Conservation (phyloP, 2,797 vertebrate genomes). For the Danio jaintianensis region DNA sequence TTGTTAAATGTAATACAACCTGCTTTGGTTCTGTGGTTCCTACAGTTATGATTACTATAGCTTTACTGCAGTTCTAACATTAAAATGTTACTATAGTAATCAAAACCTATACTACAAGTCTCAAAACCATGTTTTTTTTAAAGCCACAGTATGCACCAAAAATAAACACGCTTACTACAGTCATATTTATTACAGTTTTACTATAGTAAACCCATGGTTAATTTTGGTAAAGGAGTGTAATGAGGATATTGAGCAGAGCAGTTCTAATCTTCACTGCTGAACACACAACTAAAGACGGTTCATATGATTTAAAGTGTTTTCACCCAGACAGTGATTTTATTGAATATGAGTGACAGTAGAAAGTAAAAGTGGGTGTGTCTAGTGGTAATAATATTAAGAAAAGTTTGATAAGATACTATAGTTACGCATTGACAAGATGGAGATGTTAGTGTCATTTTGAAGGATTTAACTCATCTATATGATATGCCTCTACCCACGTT, state of each 20-base stretch:
- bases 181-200: no score
- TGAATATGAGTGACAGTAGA: background rate
- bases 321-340: background rate
- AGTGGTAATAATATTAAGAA: background rate
- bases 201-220: no score
- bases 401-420: background rate
- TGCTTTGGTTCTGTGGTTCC: no score
- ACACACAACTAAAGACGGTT: background rate
- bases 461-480: background rate
- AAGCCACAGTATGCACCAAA: no score
- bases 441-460: background rate
- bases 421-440: background rate
- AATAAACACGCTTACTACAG: no score
- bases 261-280: background rate
- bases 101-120: no score
- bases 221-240: background rate
- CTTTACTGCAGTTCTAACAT: no score
- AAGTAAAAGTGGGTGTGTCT: background rate
- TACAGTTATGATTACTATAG: no score
- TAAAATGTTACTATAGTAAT: no score
- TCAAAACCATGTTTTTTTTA: no score
- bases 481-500: background rate
- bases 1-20: no score
- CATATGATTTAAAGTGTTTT: background rate
- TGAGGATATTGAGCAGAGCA: background rate